Conservation (phyloP, 1,140 invertebrate species). For the Subanguina moxae region DNA sequence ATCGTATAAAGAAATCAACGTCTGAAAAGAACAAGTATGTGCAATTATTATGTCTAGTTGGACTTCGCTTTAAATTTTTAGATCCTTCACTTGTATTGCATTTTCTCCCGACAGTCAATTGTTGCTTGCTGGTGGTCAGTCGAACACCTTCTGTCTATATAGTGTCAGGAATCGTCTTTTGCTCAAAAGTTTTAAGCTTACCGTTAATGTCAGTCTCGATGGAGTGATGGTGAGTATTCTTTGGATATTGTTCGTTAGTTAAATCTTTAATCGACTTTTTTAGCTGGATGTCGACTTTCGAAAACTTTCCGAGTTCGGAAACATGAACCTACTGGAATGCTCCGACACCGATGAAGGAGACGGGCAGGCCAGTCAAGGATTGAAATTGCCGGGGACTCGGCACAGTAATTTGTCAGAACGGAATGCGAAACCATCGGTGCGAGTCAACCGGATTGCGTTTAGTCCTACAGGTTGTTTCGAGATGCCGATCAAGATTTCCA, state of each 20-base stretch:
- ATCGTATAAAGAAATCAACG: conserved; percentile 38
- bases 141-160: conserved; percentile 44
- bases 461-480: conserved; percentile 33
- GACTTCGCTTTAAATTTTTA: conserved; percentile 6
- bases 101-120: conserved; percentile 41
- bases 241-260: conserved; percentile 9
- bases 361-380: conserved; percentile 3
- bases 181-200: conserved; percentile 30
- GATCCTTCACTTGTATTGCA: conserved; percentile 41
- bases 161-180: conserved; percentile 34
- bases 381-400: conserved; percentile 34
- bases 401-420: conserved; percentile 42
- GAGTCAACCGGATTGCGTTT: conserved; percentile 30
- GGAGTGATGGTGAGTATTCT: conserved; percentile 33
- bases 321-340: conserved; percentile 34
- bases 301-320: conserved; percentile 44
- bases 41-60: conserved; percentile 4
- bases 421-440: conserved; percentile 20
- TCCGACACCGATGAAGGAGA: conserved; percentile 41
- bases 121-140: conserved; percentile 44
- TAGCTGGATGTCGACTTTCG: conserved; percentile 37
- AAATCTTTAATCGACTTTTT: conserved; percentile 21
- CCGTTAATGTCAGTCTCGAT: conserved; percentile 38
- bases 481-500: neutral
- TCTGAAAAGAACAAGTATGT: conserved; percentile 43